A percentile compares a stretch with the other conserved stretches of the same genome.
These are phyloP conservation scores for Hozukius guyotensis DNA, from an alignment of 2,797 vertebrate species.

Conservation along the genomic window DNA sequence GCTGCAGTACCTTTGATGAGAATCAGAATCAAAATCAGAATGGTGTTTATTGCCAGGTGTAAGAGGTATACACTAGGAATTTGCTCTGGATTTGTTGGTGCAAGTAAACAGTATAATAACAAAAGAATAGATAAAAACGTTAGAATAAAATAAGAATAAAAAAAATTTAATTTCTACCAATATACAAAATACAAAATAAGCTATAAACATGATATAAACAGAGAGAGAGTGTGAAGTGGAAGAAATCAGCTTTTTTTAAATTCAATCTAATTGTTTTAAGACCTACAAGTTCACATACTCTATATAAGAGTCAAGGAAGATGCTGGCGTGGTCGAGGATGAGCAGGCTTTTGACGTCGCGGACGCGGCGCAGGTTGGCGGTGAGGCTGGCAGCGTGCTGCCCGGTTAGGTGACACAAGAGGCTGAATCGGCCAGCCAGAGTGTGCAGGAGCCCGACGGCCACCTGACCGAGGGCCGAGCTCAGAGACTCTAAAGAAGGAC, in stretches of 20 bases:
- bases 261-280: background rate
- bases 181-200: too few relatives aligned
- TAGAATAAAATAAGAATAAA: too few relatives aligned
- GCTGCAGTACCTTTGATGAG: slow-evolving; percentile 85
- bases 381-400: slow-evolving; percentile 91
- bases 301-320: slow-evolving; percentile 91
- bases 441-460: slow-evolving; percentile 87
- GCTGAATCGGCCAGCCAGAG: slow-evolving; percentile 87
- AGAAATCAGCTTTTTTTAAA: background rate
- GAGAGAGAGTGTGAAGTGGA: background rate
- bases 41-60: too few relatives aligned
- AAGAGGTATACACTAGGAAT: too few relatives aligned
- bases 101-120: too few relatives aligned
- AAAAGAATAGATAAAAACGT: too few relatives aligned
- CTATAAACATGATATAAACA: too few relatives aligned
- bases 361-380: slow-evolving; percentile 87
- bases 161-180: too few relatives aligned
- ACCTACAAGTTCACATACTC: slow-evolving; percentile 77
- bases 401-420: slow-evolving; percentile 93
- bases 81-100: too few relatives aligned
- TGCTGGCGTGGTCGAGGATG: slow-evolving; percentile 88
- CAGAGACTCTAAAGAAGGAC: slow-evolving; percentile 85
- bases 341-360: slow-evolving; percentile 87
- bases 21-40: too few relatives aligned
- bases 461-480: slow-evolving; percentile 76